Conservation (phyloP, 2,797 vertebrate species). For the Gymnopithys bicolor region DNA sequence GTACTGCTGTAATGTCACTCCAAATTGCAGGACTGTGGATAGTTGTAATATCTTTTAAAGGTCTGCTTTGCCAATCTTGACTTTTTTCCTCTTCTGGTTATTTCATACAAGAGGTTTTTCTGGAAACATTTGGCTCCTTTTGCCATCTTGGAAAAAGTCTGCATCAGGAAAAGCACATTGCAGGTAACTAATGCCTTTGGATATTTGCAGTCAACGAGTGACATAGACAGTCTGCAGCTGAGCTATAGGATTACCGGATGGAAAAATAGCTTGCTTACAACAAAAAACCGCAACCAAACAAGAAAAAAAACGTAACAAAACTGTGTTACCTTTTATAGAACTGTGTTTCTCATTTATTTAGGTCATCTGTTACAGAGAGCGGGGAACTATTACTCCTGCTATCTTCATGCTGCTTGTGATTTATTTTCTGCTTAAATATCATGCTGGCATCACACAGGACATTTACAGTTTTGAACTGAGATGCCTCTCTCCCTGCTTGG, state of each 20-base stretch:
- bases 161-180: background rate
- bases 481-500: background rate
- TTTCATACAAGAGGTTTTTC: background rate
- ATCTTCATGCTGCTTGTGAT: conserved; percentile 34
- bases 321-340: background rate
- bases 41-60: background rate
- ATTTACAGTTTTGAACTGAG: background rate
- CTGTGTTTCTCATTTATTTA: conserved; percentile 25
- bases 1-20: background rate
- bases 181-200: background rate
- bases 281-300: background rate
- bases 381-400: background rate
- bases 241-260: background rate
- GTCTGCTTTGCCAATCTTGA: background rate
- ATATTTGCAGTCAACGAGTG: background rate
- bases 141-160: background rate
- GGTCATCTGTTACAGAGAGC: background rate
- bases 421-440: conserved; percentile 33
- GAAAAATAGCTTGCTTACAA: background rate
- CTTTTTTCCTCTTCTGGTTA: background rate
- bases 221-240: background rate
- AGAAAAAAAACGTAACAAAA: too few relatives aligned
- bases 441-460: conserved; percentile 38
- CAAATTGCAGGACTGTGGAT: fast-evolving
- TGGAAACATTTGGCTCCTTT: background rate